phyloP scores from a whole-genome alignment of 2,888 invertebrate genomes.

The Eristalis intricaria region DNA sequence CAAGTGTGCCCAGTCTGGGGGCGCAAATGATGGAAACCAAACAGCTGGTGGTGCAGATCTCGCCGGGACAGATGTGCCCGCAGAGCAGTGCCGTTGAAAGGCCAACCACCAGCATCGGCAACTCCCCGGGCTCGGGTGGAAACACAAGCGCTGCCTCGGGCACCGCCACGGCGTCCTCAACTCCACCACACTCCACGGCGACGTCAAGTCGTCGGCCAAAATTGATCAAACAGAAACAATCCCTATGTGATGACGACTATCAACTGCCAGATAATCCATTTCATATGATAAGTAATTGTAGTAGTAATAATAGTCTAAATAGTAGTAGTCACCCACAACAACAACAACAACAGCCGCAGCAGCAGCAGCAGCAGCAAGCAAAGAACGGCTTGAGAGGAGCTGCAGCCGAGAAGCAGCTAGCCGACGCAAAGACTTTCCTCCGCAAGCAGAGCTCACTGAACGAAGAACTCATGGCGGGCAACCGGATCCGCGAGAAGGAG shows the following conservation, averaged over 20 bases:
- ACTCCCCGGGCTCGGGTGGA: constrained; percentile 75
- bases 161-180: constrained; percentile 46
- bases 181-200: constrained; percentile 78
- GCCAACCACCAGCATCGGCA: constrained; percentile 75
- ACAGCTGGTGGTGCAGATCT: constrained; percentile 63
- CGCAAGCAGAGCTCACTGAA: constrained; percentile 92
- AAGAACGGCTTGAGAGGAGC: constrained; percentile 38
- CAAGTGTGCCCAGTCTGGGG: constrained; percentile 88
- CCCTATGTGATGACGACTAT: constrained; percentile 85
- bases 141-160: constrained; percentile 57
- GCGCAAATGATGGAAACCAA: constrained; percentile 65
- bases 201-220: constrained; percentile 83
- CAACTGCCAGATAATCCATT: constrained; percentile 78
- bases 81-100: constrained; percentile 53
- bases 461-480: constrained; percentile 94
- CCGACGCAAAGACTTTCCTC: constrained; percentile 79
- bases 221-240: constrained; percentile 93
- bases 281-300: constrained; percentile 78
- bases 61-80: constrained; percentile 56
- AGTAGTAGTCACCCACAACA: constrained; percentile 72
- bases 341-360: constrained; percentile 33
- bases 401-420: constrained; percentile 60
- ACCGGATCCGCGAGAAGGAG: constrained; percentile 91
- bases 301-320: constrained; percentile 76
- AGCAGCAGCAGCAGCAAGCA: constrained; percentile 34